Evolutionary conservation across 2,113 vertebrate species (phyloP).

Genomic region (Rhea americana): DNA sequence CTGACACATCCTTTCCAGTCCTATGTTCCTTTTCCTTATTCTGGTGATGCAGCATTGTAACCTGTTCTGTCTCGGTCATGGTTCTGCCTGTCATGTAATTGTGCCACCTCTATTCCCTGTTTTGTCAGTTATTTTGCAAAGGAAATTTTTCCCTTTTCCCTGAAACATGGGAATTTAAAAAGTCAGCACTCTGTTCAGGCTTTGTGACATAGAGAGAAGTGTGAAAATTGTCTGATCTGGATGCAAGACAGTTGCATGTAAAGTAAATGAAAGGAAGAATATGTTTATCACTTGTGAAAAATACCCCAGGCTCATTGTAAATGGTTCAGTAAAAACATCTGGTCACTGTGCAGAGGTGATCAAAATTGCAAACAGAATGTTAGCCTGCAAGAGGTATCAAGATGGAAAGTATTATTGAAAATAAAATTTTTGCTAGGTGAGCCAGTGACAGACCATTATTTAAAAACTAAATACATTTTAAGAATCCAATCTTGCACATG

Average conservation of each 20-base stretch:
- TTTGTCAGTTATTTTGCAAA: background rate
- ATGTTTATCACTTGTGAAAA: background rate
- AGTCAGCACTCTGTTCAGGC: background rate
- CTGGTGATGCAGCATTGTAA: background rate
- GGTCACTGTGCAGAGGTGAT: background rate
- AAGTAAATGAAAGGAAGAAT: conserved; percentile 2
- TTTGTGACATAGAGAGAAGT: background rate
- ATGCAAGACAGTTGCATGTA: background rate
- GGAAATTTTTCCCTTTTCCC: background rate
- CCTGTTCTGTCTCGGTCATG: background rate
- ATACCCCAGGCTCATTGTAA: background rate
- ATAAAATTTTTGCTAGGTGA: background rate
- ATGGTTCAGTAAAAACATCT: background rate
- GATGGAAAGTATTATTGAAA: background rate
- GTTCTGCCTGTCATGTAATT: background rate
- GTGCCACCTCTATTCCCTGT: background rate
- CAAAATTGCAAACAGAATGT: background rate
- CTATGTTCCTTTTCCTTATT: background rate
- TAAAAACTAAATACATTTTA: background rate
- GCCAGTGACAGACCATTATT: background rate
- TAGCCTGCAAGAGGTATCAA: background rate
- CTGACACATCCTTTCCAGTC: background rate
- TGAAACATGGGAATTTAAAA: background rate
- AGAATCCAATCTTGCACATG: background rate
- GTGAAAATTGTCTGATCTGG: background rate